Evolutionary conservation across 2,888 invertebrate genomes (phyloP).

Genomic region (Atrina japonica): DNA sequence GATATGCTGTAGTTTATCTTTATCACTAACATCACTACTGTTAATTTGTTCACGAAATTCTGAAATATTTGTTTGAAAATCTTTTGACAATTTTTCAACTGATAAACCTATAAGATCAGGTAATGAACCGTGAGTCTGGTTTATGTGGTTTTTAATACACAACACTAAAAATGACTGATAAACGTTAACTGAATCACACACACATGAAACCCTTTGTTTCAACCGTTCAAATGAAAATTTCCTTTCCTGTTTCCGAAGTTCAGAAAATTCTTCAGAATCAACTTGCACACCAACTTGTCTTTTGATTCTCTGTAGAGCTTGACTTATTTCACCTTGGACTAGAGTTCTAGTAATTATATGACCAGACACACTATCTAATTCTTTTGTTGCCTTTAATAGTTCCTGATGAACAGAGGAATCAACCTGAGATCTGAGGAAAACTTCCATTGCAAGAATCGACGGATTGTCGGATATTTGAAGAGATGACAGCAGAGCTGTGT

Average conservation of each 20-base stretch:
- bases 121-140: constrained; percentile 46
- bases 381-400: constrained; percentile 59
- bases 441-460: constrained; percentile 68
- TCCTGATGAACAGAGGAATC: constrained; percentile 66
- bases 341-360: constrained; percentile 67
- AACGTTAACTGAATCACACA: constrained; percentile 60
- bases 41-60: constrained; percentile 33
- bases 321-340: constrained; percentile 75
- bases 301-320: constrained; percentile 83
- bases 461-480: constrained; percentile 59
- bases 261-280: constrained; percentile 46
- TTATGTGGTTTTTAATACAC: constrained; percentile 52
- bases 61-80: constrained; percentile 48
- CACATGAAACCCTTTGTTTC: constrained; percentile 55
- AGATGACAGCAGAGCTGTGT: constrained; percentile 58
- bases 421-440: constrained; percentile 70
- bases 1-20: constrained; percentile 36
- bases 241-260: constrained; percentile 56
- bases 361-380: constrained; percentile 63
- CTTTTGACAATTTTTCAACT: constrained; percentile 47
- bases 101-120: constrained; percentile 48
- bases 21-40: constrained; percentile 21
- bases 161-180: constrained; percentile 59
- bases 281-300: constrained; percentile 82
- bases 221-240: constrained; percentile 65